These are phyloP conservation scores for Rhineura floridana DNA, from an alignment of 2,113 vertebrate genomes.

Conservation along the genomic window DNA sequence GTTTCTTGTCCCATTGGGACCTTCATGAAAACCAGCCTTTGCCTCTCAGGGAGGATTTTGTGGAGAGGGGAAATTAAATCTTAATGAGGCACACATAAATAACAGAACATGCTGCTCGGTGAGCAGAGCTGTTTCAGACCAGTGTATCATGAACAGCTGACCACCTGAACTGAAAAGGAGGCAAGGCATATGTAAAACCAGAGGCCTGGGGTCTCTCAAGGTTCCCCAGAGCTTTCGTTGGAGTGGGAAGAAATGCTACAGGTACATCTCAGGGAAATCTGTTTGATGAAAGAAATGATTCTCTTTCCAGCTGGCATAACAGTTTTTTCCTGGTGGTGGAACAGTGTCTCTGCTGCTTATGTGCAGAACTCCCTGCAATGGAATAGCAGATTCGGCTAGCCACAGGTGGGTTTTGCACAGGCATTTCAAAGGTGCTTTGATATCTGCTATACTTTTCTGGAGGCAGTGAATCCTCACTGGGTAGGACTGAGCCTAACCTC, in stretches of 20 bases:
- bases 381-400: slow-evolving; percentile 47
- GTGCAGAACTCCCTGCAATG: slow-evolving; percentile 22
- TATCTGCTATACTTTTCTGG: slow-evolving; percentile 32
- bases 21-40: slow-evolving; percentile 60
- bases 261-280: slow-evolving; percentile 26
- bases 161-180: slow-evolving; percentile 48
- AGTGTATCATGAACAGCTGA: slow-evolving; percentile 24
- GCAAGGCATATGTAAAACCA: not conserved
- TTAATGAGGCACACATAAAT: slow-evolving; percentile 65
- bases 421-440: slow-evolving; percentile 48
- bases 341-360: slow-evolving; percentile 22
- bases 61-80: slow-evolving; percentile 57
- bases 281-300: slow-evolving; percentile 7
- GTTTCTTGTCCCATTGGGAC: slow-evolving; percentile 49
- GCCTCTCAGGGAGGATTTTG: slow-evolving; percentile 51
- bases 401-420: slow-evolving; percentile 27
- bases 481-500: slow-evolving; percentile 33
- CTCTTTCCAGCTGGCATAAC: slow-evolving; percentile 30
- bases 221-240: slow-evolving; percentile 12
- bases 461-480: slow-evolving; percentile 33
- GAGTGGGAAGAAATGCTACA: not conserved
- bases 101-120: slow-evolving; percentile 53
- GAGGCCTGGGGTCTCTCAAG: not conserved
- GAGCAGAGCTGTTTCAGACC: slow-evolving; percentile 51
- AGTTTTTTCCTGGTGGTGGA: slow-evolving; percentile 24